Percentiles rank a stretch among this genome's conserved stretches.
phyloP scores from a whole-genome alignment of 2,888 invertebrate species.

The Xiphydria camelus region DNA sequence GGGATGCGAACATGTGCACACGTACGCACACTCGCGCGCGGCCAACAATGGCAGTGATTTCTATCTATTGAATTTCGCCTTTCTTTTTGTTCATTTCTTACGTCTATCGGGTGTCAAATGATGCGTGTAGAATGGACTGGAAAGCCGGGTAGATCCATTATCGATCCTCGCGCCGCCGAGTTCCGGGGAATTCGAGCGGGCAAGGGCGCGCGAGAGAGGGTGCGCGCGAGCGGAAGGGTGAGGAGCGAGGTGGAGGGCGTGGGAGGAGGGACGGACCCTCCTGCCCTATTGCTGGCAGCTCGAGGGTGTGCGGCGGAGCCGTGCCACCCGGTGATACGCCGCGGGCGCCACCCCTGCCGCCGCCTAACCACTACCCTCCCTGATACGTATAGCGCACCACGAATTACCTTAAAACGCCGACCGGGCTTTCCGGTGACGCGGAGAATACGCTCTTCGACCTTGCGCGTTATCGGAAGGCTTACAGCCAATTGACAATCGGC shows the following conservation, averaged over 20 bases:
- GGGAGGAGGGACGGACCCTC: neutral
- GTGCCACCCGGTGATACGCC: slow-evolving; percentile 46
- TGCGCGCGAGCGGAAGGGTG: slow-evolving; percentile 12
- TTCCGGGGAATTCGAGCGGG: slow-evolving; percentile 31
- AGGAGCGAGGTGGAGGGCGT: slow-evolving; percentile 13
- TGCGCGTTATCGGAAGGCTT: too few relatives aligned
- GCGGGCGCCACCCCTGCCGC: slow-evolving; percentile 31
- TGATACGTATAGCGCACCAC: too few relatives aligned
- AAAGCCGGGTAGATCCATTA: slow-evolving; percentile 48
- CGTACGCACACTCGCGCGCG: too few relatives aligned
- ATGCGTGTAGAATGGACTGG: slow-evolving; percentile 52
- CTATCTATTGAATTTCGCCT: slow-evolving; percentile 50
- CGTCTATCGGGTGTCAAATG: slow-evolving; percentile 54
- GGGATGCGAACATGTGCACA: too few relatives aligned
- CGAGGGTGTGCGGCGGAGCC: too few relatives aligned
- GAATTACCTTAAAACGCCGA: slow-evolving; percentile 42
- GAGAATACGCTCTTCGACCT: too few relatives aligned
- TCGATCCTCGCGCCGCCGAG: slow-evolving; percentile 33
- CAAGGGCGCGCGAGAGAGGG: slow-evolving; percentile 4
- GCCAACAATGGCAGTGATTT: slow-evolving; percentile 51
- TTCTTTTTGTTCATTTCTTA: slow-evolving; percentile 25
- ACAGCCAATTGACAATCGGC: too few relatives aligned
- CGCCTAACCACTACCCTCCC: too few relatives aligned
- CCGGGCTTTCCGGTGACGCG: slow-evolving; percentile 39
- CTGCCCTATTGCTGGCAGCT: neutral